These are phyloP conservation scores for Oenanthe oenanthe DNA, from an alignment of 2,113 vertebrate species.

Conservation along the genomic window DNA sequence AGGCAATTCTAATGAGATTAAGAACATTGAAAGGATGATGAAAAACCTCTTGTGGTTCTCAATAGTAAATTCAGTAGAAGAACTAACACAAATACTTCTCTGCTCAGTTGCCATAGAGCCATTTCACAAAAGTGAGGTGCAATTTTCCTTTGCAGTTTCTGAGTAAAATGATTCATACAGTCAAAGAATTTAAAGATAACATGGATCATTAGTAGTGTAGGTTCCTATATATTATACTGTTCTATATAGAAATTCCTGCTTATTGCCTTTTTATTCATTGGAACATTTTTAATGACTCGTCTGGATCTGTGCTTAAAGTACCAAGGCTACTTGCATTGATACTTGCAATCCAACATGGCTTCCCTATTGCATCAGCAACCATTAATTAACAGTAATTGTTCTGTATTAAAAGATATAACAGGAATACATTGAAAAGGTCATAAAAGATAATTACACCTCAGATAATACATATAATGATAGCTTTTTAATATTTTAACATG, in stretches of 20 bases:
- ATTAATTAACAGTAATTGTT: background rate
- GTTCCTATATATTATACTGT: background rate
- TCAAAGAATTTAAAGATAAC: background rate
- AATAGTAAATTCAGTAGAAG: background rate
- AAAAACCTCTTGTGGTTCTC: background rate
- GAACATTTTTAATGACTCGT: background rate
- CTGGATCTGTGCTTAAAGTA: background rate
- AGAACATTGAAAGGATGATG: background rate
- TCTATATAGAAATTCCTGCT: background rate
- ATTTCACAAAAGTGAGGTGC: background rate
- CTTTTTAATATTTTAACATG: background rate
- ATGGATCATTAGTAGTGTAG: background rate
- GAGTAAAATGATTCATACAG: conserved; percentile 1
- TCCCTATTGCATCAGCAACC: background rate
- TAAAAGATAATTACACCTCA: conserved; percentile 17
- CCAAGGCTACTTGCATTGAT: accelerated
- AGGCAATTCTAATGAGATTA: conserved; percentile 15
- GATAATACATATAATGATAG: background rate
- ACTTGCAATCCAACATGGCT: background rate
- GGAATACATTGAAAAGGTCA: background rate
- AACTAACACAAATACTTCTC: background rate
- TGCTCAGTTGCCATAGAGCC: conserved; percentile 21
- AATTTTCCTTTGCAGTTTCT: background rate
- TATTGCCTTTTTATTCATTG: background rate
- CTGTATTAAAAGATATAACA: background rate